These are phyloP conservation scores for Vanessa cardui DNA, from an alignment of 2,888 invertebrate genomes.

Conservation along the genomic window DNA sequence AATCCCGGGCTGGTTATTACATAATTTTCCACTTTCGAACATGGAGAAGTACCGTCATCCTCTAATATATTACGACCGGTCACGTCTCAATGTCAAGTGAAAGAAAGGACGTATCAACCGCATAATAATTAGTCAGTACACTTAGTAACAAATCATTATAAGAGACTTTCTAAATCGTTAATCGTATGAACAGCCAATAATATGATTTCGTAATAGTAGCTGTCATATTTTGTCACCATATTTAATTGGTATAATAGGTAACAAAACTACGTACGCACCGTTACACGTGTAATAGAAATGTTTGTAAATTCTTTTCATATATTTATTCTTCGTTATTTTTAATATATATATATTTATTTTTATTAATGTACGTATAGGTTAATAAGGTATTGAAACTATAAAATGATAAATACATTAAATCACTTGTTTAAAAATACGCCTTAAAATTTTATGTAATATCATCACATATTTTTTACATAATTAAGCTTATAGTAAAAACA, in stretches of 20 bases:
- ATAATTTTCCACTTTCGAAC: constrained; percentile 22
- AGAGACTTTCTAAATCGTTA: constrained; percentile 46
- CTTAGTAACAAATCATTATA: constrained; percentile 22
- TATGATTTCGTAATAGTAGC: constrained; percentile 35
- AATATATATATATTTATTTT: constrained; percentile 14
- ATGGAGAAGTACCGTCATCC: constrained; percentile 62
- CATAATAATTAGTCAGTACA: constrained; percentile 53
- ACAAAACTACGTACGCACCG: background rate
- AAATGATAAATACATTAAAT: constrained; percentile 46
- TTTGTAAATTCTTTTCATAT: constrained; percentile 64
- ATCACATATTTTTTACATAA: constrained; percentile 19
- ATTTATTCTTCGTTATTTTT: constrained; percentile 68
- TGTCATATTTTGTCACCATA: background rate
- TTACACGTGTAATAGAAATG: constrained; percentile 41
- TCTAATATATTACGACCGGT: constrained; percentile 58
- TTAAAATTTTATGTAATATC: background rate
- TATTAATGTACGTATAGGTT: constrained; percentile 57
- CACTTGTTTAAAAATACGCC: constrained; percentile 68
- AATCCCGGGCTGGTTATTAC: constrained; percentile 4
- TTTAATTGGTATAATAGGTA: constrained; percentile 33
- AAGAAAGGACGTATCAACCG: constrained; percentile 63
- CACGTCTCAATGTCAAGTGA: constrained; percentile 77
- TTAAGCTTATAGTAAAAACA: constrained; percentile 25
- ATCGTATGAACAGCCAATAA: constrained; percentile 23
- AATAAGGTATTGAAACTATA: constrained; percentile 50